Evolutionary conservation across 2,888 invertebrate species (phyloP).

Genomic region (Aethes cnicana): DNA sequence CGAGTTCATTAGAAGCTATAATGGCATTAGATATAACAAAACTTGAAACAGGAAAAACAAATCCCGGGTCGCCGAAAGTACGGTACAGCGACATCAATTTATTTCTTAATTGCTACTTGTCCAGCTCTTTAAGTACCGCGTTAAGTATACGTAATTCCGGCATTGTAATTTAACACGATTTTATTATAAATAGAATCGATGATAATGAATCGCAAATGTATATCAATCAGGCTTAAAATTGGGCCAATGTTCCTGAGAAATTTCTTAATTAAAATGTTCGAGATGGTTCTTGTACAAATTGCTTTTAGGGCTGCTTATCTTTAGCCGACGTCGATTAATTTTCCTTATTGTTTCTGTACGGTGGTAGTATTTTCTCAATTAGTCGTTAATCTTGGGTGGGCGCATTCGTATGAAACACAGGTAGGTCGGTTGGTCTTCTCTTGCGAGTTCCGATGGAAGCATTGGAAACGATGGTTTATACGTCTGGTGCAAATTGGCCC

Average conservation of each 20-base stretch:
- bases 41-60: too few species aligned
- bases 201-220: slow-evolving; percentile 7
- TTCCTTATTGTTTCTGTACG: slow-evolving; percentile 22
- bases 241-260: neutral
- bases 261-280: slow-evolving; percentile 27
- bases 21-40: neutral
- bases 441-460: too few species aligned
- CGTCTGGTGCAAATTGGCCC: slow-evolving; percentile 38
- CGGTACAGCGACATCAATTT: too few species aligned
- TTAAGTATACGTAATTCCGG: too few species aligned
- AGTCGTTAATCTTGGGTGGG: slow-evolving; percentile 20
- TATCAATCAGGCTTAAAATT: slow-evolving; percentile 16
- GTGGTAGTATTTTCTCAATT: slow-evolving; percentile 23
- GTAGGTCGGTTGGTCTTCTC: too few species aligned
- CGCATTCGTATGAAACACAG: slow-evolving; percentile 15
- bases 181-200: neutral
- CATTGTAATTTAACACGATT: neutral
- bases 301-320: slow-evolving; percentile 38
- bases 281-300: slow-evolving; percentile 38
- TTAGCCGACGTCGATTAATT: slow-evolving; percentile 28
- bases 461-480: slow-evolving; percentile 38
- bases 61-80: too few species aligned
- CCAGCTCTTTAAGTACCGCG: neutral
- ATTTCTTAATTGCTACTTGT: neutral
- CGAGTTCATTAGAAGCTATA: neutral